A percentile compares a stretch with the other conserved stretches of the same genome.
Conservation (phyloP, 2,888 invertebrate species). For the Diploptera punctata region DNA sequence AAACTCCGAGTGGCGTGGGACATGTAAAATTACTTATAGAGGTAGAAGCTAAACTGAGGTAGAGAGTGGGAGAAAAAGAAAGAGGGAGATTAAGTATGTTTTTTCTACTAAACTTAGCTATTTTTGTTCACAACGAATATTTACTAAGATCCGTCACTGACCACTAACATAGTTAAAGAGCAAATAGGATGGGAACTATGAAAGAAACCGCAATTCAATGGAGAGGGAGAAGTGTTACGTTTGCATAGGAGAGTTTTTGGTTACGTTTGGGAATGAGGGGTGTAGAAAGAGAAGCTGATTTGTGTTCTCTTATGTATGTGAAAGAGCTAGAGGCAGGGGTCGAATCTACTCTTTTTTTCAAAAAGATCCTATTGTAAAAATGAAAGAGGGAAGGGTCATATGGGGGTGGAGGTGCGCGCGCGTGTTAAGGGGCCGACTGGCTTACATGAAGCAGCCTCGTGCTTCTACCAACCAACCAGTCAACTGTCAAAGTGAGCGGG, state of each 20-base stretch:
- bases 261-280: conserved; percentile 21
- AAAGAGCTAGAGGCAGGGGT: background rate
- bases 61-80: too few species aligned
- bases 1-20: too few species aligned
- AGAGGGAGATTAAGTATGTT: too few species aligned
- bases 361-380: background rate
- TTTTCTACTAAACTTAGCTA: too few species aligned
- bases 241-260: conserved; percentile 37
- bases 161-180: background rate
- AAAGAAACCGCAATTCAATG: conserved; percentile 15
- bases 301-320: background rate
- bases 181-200: background rate
- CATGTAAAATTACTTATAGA: too few species aligned
- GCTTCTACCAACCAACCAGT: conserved; percentile 9
- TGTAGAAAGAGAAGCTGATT: background rate
- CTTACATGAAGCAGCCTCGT: background rate
- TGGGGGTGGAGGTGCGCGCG: background rate
- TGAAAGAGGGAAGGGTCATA: background rate
- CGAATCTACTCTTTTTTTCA: background rate
- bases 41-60: too few species aligned
- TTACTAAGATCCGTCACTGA: background rate
- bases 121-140: too few species aligned
- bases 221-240: background rate
- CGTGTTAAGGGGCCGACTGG: background rate
- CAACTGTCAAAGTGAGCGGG: conserved; percentile 8